A percentile compares a stretch with the other conserved stretches of the same genome.
These are phyloP conservation scores for Thalpophila matura DNA, from an alignment of 2,888 invertebrate species.

Conservation along the genomic window DNA sequence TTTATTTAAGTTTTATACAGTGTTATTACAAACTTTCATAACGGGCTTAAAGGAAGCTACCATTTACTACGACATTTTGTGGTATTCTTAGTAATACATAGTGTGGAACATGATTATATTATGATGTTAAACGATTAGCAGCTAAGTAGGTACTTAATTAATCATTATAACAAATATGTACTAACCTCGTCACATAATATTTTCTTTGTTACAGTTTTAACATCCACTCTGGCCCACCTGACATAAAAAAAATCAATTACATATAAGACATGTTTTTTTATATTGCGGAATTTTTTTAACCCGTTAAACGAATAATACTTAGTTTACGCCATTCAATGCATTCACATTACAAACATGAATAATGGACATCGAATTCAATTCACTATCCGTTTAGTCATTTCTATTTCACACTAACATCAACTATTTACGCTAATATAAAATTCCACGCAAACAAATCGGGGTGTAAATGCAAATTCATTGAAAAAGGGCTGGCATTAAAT, in stretches of 20 bases:
- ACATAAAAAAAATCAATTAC: too few relatives aligned
- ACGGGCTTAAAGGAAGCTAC: neutral
- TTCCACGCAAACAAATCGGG: conserved; percentile 47
- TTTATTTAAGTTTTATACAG: conserved; percentile 20
- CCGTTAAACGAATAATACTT: neutral
- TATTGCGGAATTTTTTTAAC: too few relatives aligned
- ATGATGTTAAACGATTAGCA: too few relatives aligned
- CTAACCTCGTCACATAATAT: too few relatives aligned
- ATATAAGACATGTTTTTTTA: too few relatives aligned
- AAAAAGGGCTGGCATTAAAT: conserved; percentile 38
- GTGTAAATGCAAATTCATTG: conserved; percentile 46
- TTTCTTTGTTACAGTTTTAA: too few relatives aligned
- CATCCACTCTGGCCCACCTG: too few relatives aligned
- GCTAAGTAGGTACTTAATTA: too few relatives aligned
- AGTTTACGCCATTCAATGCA: conserved; percentile 4
- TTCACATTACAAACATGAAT: conserved; percentile 11
- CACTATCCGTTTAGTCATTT: conserved; percentile 20
- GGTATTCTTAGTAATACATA: too few relatives aligned
- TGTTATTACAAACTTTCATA: neutral
- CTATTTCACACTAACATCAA: conserved; percentile 47
- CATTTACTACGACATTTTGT: too few relatives aligned
- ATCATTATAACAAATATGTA: too few relatives aligned
- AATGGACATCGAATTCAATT: conserved; percentile 29
- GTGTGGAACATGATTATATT: too few relatives aligned
- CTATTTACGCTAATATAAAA: conserved; percentile 47